A percentile compares a stretch with the other conserved stretches of the same genome.
phyloP scores from a whole-genome alignment of 2,797 vertebrate genomes.

The Gymnoscopelus braueri region DNA sequence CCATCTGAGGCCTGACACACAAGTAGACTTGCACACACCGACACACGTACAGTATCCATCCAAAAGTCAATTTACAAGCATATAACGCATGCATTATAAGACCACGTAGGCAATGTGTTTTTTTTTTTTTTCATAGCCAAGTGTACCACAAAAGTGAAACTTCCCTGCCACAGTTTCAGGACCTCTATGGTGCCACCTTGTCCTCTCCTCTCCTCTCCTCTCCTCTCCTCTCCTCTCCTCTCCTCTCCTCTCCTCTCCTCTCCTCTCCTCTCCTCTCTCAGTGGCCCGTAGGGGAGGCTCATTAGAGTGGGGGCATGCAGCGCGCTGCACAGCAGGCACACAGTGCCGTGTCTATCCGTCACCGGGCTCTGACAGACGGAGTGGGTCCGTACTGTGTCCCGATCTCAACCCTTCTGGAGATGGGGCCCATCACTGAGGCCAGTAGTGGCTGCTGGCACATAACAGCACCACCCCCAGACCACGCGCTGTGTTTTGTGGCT shows the following conservation, averaged over 20 bases:
- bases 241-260: neutral
- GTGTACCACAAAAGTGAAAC: neutral
- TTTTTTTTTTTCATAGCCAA: neutral
- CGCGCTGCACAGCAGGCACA: neutral
- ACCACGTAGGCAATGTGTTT: no score
- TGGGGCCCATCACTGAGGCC: neutral
- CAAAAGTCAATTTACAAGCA: neutral
- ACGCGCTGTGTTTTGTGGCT: neutral
- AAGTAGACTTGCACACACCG: constrained; percentile 13
- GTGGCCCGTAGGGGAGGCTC: constrained; percentile 23
- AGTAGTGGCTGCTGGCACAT: neutral
- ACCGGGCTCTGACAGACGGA: constrained; percentile 30
- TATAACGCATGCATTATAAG: neutral
- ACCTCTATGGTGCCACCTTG: no score
- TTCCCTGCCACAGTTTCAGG: neutral
- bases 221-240: constrained; percentile 16
- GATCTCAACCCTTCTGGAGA: constrained; percentile 4
- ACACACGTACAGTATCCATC: constrained; percentile 4
- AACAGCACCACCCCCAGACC: neutral
- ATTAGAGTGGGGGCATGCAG: constrained; percentile 41
- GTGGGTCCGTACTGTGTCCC: constrained; percentile 6
- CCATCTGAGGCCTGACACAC: neutral
- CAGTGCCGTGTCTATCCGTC: constrained; percentile 18
- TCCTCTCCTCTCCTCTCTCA: neutral
- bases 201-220: neutral